phyloP scores from a whole-genome alignment of 2,888 invertebrate species.

The Eulithis prunata region DNA sequence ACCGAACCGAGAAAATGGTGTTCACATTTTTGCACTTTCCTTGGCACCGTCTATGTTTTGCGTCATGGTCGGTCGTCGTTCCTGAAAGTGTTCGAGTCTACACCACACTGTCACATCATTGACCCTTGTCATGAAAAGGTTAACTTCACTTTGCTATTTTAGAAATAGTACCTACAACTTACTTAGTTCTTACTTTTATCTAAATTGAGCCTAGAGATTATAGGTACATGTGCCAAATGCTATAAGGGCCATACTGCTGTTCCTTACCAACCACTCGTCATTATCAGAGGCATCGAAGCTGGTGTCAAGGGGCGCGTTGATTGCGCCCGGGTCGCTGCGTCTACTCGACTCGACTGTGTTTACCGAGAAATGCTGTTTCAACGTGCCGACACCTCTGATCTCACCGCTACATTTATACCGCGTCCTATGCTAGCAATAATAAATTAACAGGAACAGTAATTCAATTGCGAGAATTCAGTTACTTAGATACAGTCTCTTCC shows the following conservation, averaged over 20 bases:
- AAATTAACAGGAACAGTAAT: conserved; percentile 39
- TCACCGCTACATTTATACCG: conserved; percentile 56
- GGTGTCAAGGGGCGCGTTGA: conserved; percentile 75
- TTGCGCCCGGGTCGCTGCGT: conserved; percentile 52
- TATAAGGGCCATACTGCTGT: conserved; percentile 35
- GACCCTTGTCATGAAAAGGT: conserved; percentile 58
- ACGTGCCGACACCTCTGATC: conserved; percentile 70
- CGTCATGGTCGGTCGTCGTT: conserved; percentile 72
- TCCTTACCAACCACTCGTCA: conserved; percentile 27
- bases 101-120: conserved; percentile 53
- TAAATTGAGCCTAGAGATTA: conserved; percentile 17
- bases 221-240: conserved; percentile 47
- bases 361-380: conserved; percentile 61
- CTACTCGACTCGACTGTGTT: conserved; percentile 56
- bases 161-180: not conserved
- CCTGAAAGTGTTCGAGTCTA: conserved; percentile 63
- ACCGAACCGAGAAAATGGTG: conserved; percentile 46
- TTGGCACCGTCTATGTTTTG: conserved; percentile 53
- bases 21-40: conserved; percentile 52
- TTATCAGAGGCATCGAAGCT: conserved; percentile 56
- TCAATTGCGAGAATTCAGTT: conserved; percentile 35
- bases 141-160: conserved; percentile 31
- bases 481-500: conserved; percentile 33
- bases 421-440: conserved; percentile 38
- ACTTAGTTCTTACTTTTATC: no score